These are phyloP conservation scores for Crocuta crocuta DNA, from an alignment of 2,113 vertebrate species.

Conservation along the genomic window DNA sequence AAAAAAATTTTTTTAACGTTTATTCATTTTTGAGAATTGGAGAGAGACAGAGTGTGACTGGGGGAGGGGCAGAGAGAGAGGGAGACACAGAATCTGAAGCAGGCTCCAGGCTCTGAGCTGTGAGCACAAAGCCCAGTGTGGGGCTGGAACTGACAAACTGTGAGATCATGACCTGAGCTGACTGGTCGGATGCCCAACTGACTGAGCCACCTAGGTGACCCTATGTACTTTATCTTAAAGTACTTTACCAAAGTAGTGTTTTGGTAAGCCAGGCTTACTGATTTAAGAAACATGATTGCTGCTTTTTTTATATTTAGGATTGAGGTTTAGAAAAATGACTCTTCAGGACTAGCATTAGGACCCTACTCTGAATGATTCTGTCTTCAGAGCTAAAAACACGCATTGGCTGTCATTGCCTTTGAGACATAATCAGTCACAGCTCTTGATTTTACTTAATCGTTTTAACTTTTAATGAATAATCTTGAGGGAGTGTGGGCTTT, in stretches of 20 bases:
- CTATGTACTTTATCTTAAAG: conserved; percentile 9
- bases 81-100: too few species aligned
- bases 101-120: too few species aligned
- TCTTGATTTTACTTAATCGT: neutral
- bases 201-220: too few species aligned
- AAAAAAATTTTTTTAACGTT: too few species aligned
- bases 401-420: neutral
- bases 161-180: too few species aligned
- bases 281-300: neutral
- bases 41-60: too few species aligned
- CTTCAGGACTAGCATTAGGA: neutral
- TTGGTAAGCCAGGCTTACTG: neutral
- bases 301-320: neutral
- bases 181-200: too few species aligned
- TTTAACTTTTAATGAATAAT: conserved; percentile 28
- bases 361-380: neutral
- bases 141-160: too few species aligned
- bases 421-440: neutral
- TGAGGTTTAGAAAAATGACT: neutral
- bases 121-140: too few species aligned
- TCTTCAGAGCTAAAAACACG: neutral
- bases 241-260: conserved; percentile 5
- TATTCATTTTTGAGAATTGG: too few species aligned
- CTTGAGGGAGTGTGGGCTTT: neutral
- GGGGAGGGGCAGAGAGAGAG: too few species aligned